These are phyloP conservation scores for Actinia equina DNA, from an alignment of 64 coral and sea anemone species.

Conservation along the genomic window DNA sequence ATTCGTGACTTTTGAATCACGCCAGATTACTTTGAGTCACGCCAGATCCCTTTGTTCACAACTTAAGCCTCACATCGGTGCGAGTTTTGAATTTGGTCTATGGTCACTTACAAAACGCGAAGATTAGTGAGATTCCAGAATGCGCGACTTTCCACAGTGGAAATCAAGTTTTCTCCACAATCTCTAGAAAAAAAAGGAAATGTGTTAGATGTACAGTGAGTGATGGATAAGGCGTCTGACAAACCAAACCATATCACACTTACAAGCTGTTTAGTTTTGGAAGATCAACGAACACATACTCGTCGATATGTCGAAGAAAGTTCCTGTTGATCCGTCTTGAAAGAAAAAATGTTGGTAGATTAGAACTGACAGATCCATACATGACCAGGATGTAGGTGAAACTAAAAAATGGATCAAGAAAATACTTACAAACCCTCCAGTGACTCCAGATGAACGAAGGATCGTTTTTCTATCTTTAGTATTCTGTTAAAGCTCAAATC, in stretches of 20 bases:
- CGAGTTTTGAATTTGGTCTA: no score
- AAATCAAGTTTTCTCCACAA: conserved; percentile 22
- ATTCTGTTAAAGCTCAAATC: conserved; percentile 17
- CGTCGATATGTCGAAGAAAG: neutral
- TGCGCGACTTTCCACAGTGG: neutral
- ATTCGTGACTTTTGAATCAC: no score
- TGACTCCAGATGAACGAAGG: neutral
- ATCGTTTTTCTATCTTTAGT: neutral
- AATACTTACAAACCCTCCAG: conserved; percentile 10
- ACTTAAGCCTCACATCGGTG: no score
- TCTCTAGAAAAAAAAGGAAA: neutral
- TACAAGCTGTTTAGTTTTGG: conserved; percentile 5
- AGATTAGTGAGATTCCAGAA: neutral
- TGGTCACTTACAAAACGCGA: conserved; percentile 15
- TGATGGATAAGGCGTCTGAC: neutral
- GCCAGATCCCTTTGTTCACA: no score
- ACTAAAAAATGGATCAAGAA: neutral
- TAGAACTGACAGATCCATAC: neutral
- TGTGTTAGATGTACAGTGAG: neutral
- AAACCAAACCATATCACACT: neutral
- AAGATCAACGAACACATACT: neutral
- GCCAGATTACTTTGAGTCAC: no score
- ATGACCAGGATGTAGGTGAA: neutral
- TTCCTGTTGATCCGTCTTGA: conserved; percentile 13
- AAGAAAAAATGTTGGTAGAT: neutral